Percentiles rank a stretch among this genome's conserved stretches.
Evolutionary conservation across 1,140 invertebrate species (phyloP).

Genomic region (Brachionus sp.): DNA sequence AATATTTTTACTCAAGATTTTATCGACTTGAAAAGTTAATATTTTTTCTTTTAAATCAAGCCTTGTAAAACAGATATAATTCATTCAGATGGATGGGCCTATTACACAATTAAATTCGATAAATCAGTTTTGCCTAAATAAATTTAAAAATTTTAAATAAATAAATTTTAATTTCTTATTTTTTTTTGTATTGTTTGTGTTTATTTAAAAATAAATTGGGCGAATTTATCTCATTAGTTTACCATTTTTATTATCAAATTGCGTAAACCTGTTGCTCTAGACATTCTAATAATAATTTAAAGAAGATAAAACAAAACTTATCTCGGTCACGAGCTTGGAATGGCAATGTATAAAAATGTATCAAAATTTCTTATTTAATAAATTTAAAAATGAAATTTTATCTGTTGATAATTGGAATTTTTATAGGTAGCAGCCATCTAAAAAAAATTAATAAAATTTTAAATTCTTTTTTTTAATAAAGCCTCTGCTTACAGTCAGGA

Average conservation of each 20-base stretch:
- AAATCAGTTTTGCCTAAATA: slow-evolving; percentile 28
- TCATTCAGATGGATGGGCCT: not conserved
- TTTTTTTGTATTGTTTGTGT: too few relatives aligned
- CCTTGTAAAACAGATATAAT: slow-evolving; percentile 28
- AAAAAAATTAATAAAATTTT: not conserved
- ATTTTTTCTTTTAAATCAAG: not conserved
- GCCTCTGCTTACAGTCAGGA: not conserved
- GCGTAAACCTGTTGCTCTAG: not conserved
- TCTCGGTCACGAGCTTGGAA: not conserved
- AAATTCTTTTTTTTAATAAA: not conserved
- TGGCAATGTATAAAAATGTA: not conserved
- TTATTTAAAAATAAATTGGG: too few relatives aligned
- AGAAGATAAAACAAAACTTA: not conserved
- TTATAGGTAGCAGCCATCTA: not conserved
- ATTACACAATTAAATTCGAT: slow-evolving; percentile 38
- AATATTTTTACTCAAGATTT: too few relatives aligned
- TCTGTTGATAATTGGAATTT: not conserved
- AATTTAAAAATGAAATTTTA: not conserved
- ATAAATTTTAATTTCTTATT: not conserved
- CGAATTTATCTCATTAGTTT: too few relatives aligned
- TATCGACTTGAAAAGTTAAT: too few relatives aligned
- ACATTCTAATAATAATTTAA: not conserved
- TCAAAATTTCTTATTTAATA: not conserved
- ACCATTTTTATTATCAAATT: not conserved
- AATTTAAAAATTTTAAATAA: not conserved